phyloP scores from a whole-genome alignment of 2,888 invertebrate genomes.

The Pseudoips prasinana region DNA sequence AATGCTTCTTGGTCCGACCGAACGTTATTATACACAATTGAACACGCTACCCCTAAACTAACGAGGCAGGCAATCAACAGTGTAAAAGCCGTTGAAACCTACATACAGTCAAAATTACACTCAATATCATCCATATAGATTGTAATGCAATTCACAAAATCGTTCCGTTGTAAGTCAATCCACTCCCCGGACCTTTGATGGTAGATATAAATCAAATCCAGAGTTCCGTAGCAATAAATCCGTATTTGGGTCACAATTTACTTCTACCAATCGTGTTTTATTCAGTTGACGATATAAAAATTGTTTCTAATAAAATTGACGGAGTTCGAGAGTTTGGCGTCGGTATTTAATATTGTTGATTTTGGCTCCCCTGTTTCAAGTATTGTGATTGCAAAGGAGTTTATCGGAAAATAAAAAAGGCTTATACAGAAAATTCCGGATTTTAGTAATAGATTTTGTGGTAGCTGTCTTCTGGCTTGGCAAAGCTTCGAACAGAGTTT shows the following conservation, averaged over 20 bases:
- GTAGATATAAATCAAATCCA: constrained; percentile 32
- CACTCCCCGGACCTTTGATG: constrained; percentile 13
- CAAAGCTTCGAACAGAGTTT: constrained; percentile 18
- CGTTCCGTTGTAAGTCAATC: constrained; percentile 30
- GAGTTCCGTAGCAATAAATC: constrained; percentile 30
- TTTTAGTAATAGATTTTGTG: constrained; percentile 14
- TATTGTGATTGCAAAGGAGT: too few species aligned
- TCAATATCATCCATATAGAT: too few species aligned
- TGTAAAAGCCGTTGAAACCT: too few species aligned
- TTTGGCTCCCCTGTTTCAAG: too few species aligned
- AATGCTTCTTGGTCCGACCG: too few species aligned
- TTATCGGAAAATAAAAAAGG: too few species aligned
- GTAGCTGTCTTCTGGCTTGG: constrained; percentile 6
- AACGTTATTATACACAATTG: too few species aligned
- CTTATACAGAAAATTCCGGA: too few species aligned
- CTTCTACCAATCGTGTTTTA: constrained; percentile 30
- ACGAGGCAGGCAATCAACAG: too few species aligned
- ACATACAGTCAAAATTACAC: too few species aligned
- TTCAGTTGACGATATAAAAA: constrained; percentile 33
- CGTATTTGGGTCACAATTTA: constrained; percentile 37
- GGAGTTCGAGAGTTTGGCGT: constrained; percentile 23
- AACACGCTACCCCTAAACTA: too few species aligned
- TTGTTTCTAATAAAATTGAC: constrained; percentile 27
- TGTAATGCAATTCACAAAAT: constrained; percentile 28
- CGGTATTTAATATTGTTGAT: constrained; percentile 31